phyloP scores from a whole-genome alignment of 2,113 vertebrate genomes.

The Sciurus niger region DNA sequence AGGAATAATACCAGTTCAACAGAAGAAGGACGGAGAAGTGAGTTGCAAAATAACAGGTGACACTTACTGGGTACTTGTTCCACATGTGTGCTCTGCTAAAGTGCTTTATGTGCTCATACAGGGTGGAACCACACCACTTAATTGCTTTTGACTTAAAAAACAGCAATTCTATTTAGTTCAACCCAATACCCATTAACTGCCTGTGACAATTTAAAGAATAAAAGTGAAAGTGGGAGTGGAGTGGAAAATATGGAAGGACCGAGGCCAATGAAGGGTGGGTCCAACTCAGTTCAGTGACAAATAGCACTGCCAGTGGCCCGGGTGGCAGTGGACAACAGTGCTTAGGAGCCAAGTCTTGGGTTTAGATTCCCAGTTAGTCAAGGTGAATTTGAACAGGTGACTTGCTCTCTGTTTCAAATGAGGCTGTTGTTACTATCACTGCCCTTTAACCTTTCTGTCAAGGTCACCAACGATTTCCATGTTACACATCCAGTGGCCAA shows the following conservation, averaged over 20 bases:
- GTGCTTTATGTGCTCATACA: background rate
- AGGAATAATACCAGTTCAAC: background rate
- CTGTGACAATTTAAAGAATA: background rate
- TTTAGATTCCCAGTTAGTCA: background rate
- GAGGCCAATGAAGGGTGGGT: background rate
- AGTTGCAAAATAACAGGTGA: background rate
- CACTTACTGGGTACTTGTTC: background rate
- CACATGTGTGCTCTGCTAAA: background rate
- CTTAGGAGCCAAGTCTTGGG: background rate
- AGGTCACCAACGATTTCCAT: background rate
- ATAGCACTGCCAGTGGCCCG: background rate
- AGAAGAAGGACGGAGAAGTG: background rate
- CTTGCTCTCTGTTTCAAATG: background rate
- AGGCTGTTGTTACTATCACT: background rate
- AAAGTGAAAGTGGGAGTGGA: background rate
- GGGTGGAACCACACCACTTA: background rate
- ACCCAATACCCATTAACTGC: background rate
- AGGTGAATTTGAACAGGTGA: background rate
- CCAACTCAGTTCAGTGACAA: background rate
- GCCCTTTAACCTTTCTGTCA: background rate
- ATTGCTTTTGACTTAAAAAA: background rate
- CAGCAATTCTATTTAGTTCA: background rate
- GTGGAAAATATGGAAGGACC: background rate
- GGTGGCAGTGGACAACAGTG: fast-evolving
- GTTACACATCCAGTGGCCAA: background rate